Percentiles rank a stretch among this genome's conserved stretches.
Conservation (phyloP, 2,797 vertebrate genomes). For the Megaceryle alcyon region DNA sequence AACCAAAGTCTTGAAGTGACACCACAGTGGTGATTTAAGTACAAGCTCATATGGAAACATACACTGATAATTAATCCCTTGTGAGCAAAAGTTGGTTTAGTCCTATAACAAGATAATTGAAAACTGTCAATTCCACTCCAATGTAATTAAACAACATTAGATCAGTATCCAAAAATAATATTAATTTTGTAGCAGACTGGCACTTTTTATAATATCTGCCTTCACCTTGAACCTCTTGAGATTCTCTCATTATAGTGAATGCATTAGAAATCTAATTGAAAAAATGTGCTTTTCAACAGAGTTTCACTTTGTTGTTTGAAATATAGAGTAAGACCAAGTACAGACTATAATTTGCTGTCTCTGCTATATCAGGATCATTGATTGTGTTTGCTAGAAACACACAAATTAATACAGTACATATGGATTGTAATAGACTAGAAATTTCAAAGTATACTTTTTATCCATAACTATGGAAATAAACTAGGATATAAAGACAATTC, state of each 20-base stretch:
- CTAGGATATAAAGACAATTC: neutral
- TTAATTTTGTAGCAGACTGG: slow-evolving; percentile 25
- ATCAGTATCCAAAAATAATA: slow-evolving; percentile 39
- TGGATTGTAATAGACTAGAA: neutral
- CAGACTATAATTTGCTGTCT: neutral
- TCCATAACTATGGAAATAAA: neutral
- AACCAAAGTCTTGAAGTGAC: neutral
- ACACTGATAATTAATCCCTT: slow-evolving; percentile 16
- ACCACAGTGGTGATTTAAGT: neutral
- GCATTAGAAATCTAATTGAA: slow-evolving; percentile 22
- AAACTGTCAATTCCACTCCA: slow-evolving; percentile 10
- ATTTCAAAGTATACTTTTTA: neutral
- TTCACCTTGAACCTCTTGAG: neutral
- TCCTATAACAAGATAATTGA: slow-evolving; percentile 14
- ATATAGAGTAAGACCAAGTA: neutral
- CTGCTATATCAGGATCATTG: neutral
- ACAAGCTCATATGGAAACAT: neutral
- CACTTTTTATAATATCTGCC: slow-evolving; percentile 32
- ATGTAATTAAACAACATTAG: slow-evolving; percentile 31
- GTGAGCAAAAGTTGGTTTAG: slow-evolving; percentile 25
- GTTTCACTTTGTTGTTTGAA: neutral
- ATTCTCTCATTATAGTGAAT: neutral
- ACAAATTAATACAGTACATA: neutral
- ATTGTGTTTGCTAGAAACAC: neutral
- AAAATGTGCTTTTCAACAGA: neutral